A percentile compares a stretch with the other conserved stretches of the same genome.
Conservation (phyloP, 2,797 vertebrate species). For the Propithecus perrieri region DNA sequence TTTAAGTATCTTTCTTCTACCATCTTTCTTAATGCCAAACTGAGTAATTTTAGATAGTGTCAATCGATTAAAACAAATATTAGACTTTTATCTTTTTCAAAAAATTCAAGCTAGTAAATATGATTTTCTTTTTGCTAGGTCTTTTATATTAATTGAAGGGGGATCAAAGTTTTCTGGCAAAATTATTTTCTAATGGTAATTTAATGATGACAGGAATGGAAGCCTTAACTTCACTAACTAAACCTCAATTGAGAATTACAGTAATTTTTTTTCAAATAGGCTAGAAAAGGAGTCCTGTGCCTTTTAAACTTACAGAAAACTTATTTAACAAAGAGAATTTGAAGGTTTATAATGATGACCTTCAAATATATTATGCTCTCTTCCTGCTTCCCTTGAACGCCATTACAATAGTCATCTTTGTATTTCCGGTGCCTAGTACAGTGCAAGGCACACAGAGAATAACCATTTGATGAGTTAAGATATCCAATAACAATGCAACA, state of each 20-base stretch:
- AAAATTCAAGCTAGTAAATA: neutral
- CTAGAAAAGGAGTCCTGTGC: slow-evolving; percentile 26
- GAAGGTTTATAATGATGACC: slow-evolving; percentile 65
- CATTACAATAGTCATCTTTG: slow-evolving; percentile 68
- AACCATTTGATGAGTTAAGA: slow-evolving; percentile 61
- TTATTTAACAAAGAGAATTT: slow-evolving; percentile 30
- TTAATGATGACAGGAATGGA: slow-evolving; percentile 52
- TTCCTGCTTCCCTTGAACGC: slow-evolving; percentile 71
- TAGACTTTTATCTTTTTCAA: slow-evolving; percentile 31
- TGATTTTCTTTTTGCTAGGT: slow-evolving; percentile 46
- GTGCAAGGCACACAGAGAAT: slow-evolving; percentile 44
- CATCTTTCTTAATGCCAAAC: slow-evolving; percentile 24
- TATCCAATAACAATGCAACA: slow-evolving; percentile 82
- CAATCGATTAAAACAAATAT: slow-evolving; percentile 6
- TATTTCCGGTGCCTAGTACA: slow-evolving; percentile 37
- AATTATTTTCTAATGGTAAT: slow-evolving; percentile 68
- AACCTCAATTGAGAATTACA: slow-evolving; percentile 39
- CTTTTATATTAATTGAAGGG: slow-evolving; percentile 51
- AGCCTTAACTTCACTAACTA: slow-evolving; percentile 58
- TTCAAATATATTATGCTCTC: slow-evolving; percentile 76
- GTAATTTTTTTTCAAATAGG: slow-evolving; percentile 34
- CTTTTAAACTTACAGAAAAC: slow-evolving; percentile 42
- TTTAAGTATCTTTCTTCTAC: slow-evolving; percentile 27
- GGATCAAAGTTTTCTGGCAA: slow-evolving; percentile 44
- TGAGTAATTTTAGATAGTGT: slow-evolving; percentile 32